These are phyloP conservation scores for Myotis findleyi DNA, from an alignment of 2,797 vertebrate species.

Conservation along the genomic window DNA sequence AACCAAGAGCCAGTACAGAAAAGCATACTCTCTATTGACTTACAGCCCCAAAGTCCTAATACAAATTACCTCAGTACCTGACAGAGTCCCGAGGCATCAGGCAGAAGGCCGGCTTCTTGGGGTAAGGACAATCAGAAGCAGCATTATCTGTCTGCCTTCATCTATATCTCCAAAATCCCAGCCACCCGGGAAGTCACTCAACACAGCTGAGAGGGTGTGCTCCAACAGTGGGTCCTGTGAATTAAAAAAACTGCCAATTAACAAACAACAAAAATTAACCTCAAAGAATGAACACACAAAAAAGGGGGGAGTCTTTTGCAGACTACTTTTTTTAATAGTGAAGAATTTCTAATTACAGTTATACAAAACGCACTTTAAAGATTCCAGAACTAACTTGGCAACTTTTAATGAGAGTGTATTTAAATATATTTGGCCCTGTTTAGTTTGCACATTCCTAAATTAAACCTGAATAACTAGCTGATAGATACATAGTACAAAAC, in stretches of 20 bases:
- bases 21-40: constrained; percentile 25
- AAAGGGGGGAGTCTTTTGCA: neutral
- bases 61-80: constrained; percentile 42
- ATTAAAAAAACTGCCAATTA: constrained; percentile 30
- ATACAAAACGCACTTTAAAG: constrained; percentile 57
- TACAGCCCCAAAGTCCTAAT: neutral
- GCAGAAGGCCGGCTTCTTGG: neutral
- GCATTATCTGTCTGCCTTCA: neutral
- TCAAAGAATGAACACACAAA: neutral
- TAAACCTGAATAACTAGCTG: constrained; percentile 74
- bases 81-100: neutral
- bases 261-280: constrained; percentile 42
- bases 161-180: neutral
- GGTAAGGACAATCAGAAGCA: neutral
- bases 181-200: neutral
- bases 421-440: constrained; percentile 70
- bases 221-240: neutral
- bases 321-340: constrained; percentile 36
- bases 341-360: constrained; percentile 65
- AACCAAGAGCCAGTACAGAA: neutral
- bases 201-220: neutral
- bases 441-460: constrained; percentile 69
- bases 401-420: constrained; percentile 58
- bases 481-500: constrained; percentile 72
- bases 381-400: constrained; percentile 57